Evolutionary conservation across 2,797 vertebrate genomes (phyloP).

Genomic region (Sebastes wilsoni): DNA sequence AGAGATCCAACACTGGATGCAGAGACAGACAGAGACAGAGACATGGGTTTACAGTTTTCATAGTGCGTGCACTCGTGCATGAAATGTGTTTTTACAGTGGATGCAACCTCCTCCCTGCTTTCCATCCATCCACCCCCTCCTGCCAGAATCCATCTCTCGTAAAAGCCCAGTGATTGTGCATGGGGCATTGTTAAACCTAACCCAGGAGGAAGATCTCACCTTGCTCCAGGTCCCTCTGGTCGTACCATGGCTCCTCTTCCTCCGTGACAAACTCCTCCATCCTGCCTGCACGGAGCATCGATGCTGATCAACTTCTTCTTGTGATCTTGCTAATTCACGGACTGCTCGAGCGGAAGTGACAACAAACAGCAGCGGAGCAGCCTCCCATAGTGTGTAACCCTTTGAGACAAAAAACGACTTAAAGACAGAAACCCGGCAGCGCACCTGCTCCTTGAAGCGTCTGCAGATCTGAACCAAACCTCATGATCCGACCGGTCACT

Average conservation of each 20-base stretch:
- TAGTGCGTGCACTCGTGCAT: conserved; percentile 1
- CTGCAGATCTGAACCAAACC: not conserved
- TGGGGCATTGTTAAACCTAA: not conserved
- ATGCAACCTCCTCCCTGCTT: not conserved
- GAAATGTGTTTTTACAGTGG: not conserved
- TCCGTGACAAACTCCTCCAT: conserved; percentile 96
- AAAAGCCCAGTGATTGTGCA: not conserved
- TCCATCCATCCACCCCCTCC: not conserved
- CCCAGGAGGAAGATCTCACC: conserved; percentile 78
- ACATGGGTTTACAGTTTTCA: not conserved
- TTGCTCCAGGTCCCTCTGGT: conserved; percentile 96
- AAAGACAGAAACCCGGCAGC: not conserved
- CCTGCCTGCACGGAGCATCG: conserved; percentile 86
- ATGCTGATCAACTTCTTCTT: conserved; percentile 33
- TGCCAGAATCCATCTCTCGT: not conserved
- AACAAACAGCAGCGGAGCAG: conserved; percentile 32
- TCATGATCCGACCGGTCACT: not conserved
- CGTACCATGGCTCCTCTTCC: conserved; percentile 97
- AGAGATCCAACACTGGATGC: not conserved
- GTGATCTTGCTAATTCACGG: conserved; percentile 29
- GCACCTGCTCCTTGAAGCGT: conserved; percentile 37
- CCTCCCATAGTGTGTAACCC: conserved; percentile 3
- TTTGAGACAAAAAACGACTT: not conserved
- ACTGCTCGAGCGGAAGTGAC: conserved; percentile 71
- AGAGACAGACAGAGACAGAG: not conserved